These are phyloP conservation scores for Acanthurus lineatus DNA, from an alignment of 2,797 vertebrate genomes.

Conservation along the genomic window DNA sequence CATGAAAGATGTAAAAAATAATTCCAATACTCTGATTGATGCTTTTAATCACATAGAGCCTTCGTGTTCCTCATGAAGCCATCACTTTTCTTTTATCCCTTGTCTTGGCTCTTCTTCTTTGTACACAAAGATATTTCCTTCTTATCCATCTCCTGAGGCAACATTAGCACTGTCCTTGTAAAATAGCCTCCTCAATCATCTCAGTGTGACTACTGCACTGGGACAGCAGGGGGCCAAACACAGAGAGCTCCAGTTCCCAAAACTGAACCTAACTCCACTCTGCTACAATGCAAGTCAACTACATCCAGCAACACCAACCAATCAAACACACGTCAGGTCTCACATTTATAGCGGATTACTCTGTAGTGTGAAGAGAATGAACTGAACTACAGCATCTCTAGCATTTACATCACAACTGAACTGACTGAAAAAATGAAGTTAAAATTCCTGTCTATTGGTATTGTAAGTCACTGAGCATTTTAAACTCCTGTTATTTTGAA, in stretches of 20 bases:
- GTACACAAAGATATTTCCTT: background rate
- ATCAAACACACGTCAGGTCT: no score
- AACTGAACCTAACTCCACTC: background rate
- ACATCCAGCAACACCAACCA: background rate
- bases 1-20: background rate
- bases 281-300: background rate
- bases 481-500: background rate
- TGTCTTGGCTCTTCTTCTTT: background rate
- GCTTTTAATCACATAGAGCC: constrained; percentile 9
- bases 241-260: background rate
- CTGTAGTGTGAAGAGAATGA: background rate
- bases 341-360: background rate
- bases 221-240: background rate
- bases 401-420: background rate
- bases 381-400: background rate
- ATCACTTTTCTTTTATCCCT: background rate
- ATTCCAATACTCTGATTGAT: constrained; percentile 1
- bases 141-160: background rate
- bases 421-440: background rate
- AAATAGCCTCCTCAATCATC: constrained; percentile 9
- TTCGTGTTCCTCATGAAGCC: background rate
- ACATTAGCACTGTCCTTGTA: constrained; percentile 1
- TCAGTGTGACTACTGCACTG: background rate
- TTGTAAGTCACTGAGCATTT: background rate
- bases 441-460: background rate